Evolutionary conservation across 2,797 vertebrate species (phyloP).

Genomic region (Microctenopoma lineatum): DNA sequence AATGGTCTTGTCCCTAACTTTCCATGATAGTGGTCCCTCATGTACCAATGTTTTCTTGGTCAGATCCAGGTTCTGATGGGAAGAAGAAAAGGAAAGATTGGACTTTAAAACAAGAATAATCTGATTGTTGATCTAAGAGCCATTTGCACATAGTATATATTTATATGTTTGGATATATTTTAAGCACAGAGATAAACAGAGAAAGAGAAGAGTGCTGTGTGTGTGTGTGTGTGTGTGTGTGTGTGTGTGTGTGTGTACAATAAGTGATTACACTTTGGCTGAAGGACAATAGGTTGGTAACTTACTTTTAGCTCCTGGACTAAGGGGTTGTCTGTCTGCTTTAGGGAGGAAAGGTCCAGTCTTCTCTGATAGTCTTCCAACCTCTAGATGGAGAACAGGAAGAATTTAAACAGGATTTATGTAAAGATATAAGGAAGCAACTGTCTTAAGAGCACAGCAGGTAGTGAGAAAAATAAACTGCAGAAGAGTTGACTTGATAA

Average conservation of each 20-base stretch:
- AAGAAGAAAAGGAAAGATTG: background rate
- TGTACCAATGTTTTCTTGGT: constrained; percentile 97
- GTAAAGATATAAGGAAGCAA: constrained; percentile 17
- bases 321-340: constrained; percentile 94
- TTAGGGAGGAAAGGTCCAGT: constrained; percentile 94
- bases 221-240: too few relatives aligned
- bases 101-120: constrained; percentile 6
- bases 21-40: constrained; percentile 96
- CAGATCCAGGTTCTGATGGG: constrained; percentile 92
- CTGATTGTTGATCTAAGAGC: background rate
- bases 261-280: constrained; percentile 7
- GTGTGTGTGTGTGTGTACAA: constrained; percentile 1
- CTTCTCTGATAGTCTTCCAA: constrained; percentile 97
- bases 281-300: constrained; percentile 19
- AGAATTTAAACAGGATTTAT: constrained; percentile 33
- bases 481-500: background rate
- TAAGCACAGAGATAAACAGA: too few relatives aligned
- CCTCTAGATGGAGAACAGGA: constrained; percentile 79
- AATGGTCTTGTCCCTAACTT: constrained; percentile 98
- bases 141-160: background rate
- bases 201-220: too few relatives aligned
- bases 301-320: constrained; percentile 95
- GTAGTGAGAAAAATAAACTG: constrained; percentile 16
- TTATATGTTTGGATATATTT: too few relatives aligned
- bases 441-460: constrained; percentile 24